Base-by-base conservation (phyloP, 2,797 vertebrate species). In the Xerus rutilus region DNA sequence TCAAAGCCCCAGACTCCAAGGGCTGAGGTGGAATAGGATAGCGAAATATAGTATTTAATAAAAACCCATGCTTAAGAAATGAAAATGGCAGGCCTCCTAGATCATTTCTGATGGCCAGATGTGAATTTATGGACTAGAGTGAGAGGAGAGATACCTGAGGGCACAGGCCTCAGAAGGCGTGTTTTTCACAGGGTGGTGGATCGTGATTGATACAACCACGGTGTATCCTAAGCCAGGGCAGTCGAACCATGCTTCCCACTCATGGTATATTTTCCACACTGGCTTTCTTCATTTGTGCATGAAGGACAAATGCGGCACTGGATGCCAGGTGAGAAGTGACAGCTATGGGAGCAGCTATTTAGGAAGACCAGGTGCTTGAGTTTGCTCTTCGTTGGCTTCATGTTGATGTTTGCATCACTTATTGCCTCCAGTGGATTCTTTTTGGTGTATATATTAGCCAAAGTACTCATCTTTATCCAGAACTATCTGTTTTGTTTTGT, bases 161-260 rank as follows among this genome's bases (percentile, higher is more conserved):
- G 98, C 0, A 99, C 99, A 0, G 99, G 99, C 23, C 95, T 99
- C 59, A 39, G 39, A 39, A 39, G 39, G 39, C 39, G 70, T 99
- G 99, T 99, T 99, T 97, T 99, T 99, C 96, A 99, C 99, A 93
- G 99, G 99, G 54, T 99, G 99, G 99, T 99, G 99, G 99, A 98
- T 99, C 96, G 99, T 99, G 98, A 99, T 99, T 2, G 99, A 99
- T 2, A 99, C 99, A 0, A 99, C 99, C 0, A 99, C 99, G 91
- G 98, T 98, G 1, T 99, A 99, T 17, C 98, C 99, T 0, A 82
- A 92, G 30, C 99, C 99, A 67, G 98, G 99, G 32, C 93, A 99
- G 87, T 98, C 99, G 97, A 99, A 99, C 97, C 99, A 99, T 0
- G 99, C 99, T 0, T 99, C 99, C 97, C 99, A 99, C 98, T 99